Percentiles rank a stretch among this genome's conserved stretches.
Evolutionary conservation across 1,140 invertebrate genomes (phyloP).

Genomic region (Ostrea denselamellosa): DNA sequence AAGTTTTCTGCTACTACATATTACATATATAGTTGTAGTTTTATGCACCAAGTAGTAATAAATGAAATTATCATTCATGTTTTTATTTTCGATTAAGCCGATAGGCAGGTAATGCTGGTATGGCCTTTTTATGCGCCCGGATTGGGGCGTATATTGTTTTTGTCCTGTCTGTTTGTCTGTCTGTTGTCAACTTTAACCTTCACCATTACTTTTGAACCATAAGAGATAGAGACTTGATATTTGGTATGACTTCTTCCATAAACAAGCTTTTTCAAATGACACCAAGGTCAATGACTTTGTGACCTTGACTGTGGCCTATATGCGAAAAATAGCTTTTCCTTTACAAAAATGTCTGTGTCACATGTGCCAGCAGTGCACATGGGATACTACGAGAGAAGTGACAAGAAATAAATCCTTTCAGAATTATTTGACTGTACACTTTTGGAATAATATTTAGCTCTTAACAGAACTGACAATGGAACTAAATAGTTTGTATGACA

Average conservation of each 20-base stretch:
- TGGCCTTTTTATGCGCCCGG: too few species aligned
- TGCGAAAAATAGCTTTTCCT: too few species aligned
- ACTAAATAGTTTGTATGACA: neutral
- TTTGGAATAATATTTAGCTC: slow-evolving; percentile 19
- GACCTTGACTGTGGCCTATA: too few species aligned
- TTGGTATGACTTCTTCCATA: too few species aligned
- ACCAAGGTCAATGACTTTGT: too few species aligned
- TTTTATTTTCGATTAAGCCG: neutral
- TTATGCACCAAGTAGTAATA: slow-evolving; percentile 25
- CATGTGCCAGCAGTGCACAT: neutral
- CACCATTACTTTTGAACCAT: too few species aligned
- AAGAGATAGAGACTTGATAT: too few species aligned
- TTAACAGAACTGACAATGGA: neutral
- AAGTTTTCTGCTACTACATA: neutral
- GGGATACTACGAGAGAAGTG: neutral
- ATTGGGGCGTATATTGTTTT: too few species aligned
- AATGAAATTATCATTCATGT: slow-evolving; percentile 8
- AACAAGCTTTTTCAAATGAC: too few species aligned
- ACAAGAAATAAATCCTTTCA: slow-evolving; percentile 2
- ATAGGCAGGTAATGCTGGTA: neutral
- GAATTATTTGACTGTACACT: slow-evolving; percentile 29
- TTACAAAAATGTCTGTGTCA: slow-evolving; percentile 11
- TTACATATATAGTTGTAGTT: neutral
- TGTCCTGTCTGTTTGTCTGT: too few species aligned
- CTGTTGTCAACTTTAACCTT: too few species aligned